Evolutionary conservation across 2,113 vertebrate species (phyloP).

Genomic region (Lasiurus cinereus): DNA sequence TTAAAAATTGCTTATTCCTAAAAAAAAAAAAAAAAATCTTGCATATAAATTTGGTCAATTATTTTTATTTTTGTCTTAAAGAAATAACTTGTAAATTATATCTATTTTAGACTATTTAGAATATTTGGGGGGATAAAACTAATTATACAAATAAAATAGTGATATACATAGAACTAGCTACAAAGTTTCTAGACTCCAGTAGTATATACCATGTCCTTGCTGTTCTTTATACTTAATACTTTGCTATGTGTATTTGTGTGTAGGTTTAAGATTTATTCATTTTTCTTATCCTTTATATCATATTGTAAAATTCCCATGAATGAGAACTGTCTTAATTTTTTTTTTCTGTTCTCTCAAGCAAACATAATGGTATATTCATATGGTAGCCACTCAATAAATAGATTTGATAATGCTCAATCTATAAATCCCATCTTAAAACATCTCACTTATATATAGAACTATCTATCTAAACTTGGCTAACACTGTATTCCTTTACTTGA

Average conservation of each 20-base stretch:
- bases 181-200: not conserved
- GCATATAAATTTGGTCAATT: not conserved
- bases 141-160: not conserved
- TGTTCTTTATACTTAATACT: not conserved
- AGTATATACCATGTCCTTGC: not conserved
- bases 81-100: not conserved
- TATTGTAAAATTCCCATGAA: not conserved
- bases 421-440: not conserved
- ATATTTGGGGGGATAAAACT: slow-evolving; percentile 9
- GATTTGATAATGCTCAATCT: slow-evolving; percentile 2
- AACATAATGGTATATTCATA: not conserved
- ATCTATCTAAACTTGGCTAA: slow-evolving; percentile 41
- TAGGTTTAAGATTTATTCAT: not conserved
- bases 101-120: not conserved
- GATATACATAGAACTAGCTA: not conserved
- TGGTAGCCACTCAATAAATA: not conserved
- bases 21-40: not conserved
- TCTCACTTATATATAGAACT: slow-evolving; percentile 41
- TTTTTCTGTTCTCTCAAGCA: not conserved
- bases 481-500: slow-evolving; percentile 19
- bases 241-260: not conserved
- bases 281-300: not conserved
- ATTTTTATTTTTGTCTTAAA: not conserved
- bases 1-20: not conserved
- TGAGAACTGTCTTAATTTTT: not conserved